Percentiles rank a stretch among this genome's conserved stretches.
Conservation (phyloP, 2,797 vertebrate genomes). For the Myiotriccus ornatus region DNA sequence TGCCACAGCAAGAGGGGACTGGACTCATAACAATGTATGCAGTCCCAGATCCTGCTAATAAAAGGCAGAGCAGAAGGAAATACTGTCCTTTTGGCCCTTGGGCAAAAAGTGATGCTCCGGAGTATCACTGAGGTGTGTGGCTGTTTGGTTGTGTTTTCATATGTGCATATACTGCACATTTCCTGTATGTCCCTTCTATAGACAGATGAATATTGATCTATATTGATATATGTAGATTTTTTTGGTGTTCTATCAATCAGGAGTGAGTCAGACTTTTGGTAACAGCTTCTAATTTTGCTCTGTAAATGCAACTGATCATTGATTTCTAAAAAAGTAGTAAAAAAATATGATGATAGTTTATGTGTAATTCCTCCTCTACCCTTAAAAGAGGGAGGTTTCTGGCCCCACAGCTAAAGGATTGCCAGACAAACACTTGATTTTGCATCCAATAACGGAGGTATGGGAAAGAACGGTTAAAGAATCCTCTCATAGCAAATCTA, state of each 20-base stretch:
- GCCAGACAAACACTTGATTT: neutral
- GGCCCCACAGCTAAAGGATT: neutral
- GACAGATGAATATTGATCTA: neutral
- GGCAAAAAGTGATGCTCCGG: neutral
- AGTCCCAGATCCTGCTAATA: neutral
- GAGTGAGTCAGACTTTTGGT: neutral
- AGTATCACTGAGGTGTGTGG: neutral
- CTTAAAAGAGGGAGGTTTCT: neutral
- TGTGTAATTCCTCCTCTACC: neutral
- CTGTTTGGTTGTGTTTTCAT: neutral
- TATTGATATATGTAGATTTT: neutral
- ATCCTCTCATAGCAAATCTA: neutral
- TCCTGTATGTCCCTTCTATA: neutral
- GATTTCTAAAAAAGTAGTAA: neutral
- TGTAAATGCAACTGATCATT: neutral
- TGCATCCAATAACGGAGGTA: neutral
- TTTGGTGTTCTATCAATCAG: neutral
- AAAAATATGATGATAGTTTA: fast-evolving
- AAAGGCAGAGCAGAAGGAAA: neutral
- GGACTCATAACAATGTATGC: neutral
- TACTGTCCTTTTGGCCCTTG: neutral
- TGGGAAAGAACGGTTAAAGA: neutral
- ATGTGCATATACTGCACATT: fast-evolving
- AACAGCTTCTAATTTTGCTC: neutral
- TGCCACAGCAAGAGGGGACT: neutral